Percentiles rank a stretch among this genome's conserved stretches.
Evolutionary conservation across 2,113 vertebrate species (phyloP).

Genomic region (Chamaetylas fuelleborni): DNA sequence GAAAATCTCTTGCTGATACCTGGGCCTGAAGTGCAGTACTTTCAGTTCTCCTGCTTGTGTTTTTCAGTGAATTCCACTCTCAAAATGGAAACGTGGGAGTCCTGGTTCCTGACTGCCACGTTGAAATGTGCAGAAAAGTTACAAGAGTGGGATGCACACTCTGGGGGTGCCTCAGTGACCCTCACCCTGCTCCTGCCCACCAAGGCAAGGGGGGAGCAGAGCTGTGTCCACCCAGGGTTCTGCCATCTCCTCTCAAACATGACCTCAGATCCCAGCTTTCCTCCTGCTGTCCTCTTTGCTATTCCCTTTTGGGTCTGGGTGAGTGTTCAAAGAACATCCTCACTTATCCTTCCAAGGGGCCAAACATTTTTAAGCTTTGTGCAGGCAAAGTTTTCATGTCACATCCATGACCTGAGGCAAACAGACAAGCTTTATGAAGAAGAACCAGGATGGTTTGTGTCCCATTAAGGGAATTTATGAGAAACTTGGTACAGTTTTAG

Average conservation of each 20-base stretch:
- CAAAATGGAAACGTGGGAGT: background rate
- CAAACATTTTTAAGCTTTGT: background rate
- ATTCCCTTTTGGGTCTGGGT: background rate
- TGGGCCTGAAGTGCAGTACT: background rate
- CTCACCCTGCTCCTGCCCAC: background rate
- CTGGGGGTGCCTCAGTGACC: background rate
- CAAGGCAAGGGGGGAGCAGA: background rate
- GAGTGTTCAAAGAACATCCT: background rate
- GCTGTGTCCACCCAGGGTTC: accelerated
- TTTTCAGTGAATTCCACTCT: background rate
- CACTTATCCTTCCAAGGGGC: background rate
- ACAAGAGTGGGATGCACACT: accelerated
- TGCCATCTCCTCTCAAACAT: background rate
- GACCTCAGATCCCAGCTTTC: background rate
- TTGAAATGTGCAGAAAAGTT: background rate
- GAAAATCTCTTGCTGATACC: background rate
- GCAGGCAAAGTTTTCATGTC: background rate
- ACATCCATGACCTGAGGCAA: background rate
- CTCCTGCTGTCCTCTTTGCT: background rate
- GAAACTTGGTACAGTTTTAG: background rate
- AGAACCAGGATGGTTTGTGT: background rate
- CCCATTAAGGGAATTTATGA: slow-evolving; percentile 15
- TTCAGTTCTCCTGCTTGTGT: background rate
- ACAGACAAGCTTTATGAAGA: background rate
- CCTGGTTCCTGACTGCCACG: background rate